Base-by-base conservation (phyloP, 23 tunicate genomes). In the Diplosoma virens region DNA sequence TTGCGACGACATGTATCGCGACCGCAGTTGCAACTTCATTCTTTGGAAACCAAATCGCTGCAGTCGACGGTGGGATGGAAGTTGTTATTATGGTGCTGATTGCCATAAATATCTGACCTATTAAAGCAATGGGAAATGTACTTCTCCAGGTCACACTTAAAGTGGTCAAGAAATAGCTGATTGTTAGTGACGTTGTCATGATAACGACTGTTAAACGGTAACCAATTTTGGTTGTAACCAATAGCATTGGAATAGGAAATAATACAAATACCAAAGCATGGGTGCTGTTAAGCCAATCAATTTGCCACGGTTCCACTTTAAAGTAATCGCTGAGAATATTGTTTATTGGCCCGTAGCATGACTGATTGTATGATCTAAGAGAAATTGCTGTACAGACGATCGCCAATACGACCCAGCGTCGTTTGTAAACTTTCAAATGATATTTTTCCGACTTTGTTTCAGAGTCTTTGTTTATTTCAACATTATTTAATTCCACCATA, bases 21-120 rank as follows among this genome's bases (percentile, higher is more conserved):
- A 84, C 78, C 1, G 90, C 90, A 3, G 76, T 84, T 58, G 90
- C 82, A 4, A 84, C 90, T 69, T 84, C 83, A 17, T 68, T 33
- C 24, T 33, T 22, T 16, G 90, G 60, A 34, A 84, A 84, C 90
- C 90, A 84, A 25, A 84, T 34, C 14, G 90, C 90, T 1, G 90
- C 82, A 0, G 90, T 84, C 0, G 90, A 48, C 0, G 90, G 83
- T n/a, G 83, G 83, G 27, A 84, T 63, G 2, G 90, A 77, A 83
- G 83, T 77, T 1, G 90, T 77, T 22, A 84, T 11, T 25, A 84
- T 84, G 79, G 77, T 84, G 36, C 90, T 84, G 54, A 84, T 67
- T 4, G 83, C 90, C 90, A 84, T 84, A 3, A 84, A 25, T 35
- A 83, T 76, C 32, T 84, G 90, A 0, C 90, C 90, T 4, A 37